Evolutionary conservation across 2,113 vertebrate genomes (phyloP), one percentile per base, ranked within the genome.

Genomic region (Pelobates fuscus): DNA sequence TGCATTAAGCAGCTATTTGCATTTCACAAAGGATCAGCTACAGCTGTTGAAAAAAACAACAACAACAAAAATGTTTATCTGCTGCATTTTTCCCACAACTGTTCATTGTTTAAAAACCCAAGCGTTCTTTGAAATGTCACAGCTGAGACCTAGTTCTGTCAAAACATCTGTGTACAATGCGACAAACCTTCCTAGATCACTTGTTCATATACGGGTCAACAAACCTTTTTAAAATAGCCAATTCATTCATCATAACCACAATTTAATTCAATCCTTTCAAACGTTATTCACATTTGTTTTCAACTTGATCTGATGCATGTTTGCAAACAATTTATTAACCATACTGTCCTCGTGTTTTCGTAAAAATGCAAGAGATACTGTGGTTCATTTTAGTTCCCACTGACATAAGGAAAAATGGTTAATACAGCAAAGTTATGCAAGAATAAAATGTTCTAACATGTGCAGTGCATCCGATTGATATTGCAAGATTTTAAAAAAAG

Each of bases 71-170:
- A 10, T n/a, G n/a, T n/a, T 23, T 43, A 43, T 49, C 15, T 29
- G 15, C 30, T 32, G 6, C 55, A 17, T 69, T 10, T 57, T 37
- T 69, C 54, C 52, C 20, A 30, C 32, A 30, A 30, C 27, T 57
- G 49, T 58, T 54, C 29, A 41, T 57, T 69, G 49, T 58, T 25
- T n/a, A 41, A 29, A 69, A 37, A 37, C n/a, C 49, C 57, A 26
- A 23, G 49, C 55, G 14, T 23, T 14, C 49, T 69, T 67, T 52
- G 24, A 67, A 37, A 23, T 29, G 21, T 20, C 12, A 2, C 27
- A 55, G 52, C 27, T 25, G 30, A 69, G 67, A 57, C 52, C 52
- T 44, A 69, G 10, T 69, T 69, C 67, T 69, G 49, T 69, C 67
- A 57, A 69, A 44, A 68, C 18, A 20, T 68, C 10, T 55, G 5